Conservation (phyloP, 2,797 vertebrate species). For the Tympanoctomys barrerae region DNA sequence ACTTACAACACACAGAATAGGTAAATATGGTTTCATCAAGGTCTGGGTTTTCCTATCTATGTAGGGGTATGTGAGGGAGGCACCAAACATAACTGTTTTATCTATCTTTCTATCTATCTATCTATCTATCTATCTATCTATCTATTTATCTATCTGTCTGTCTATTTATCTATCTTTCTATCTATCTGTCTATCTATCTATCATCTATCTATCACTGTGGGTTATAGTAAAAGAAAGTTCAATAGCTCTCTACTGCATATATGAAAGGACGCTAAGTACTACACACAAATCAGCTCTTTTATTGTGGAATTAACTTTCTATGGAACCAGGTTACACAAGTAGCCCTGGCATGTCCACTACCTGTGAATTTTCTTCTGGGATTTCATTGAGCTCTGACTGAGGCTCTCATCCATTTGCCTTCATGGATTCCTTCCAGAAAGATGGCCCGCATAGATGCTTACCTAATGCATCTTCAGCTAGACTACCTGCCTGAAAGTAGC, state of each 20-base stretch:
- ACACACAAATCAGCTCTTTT: neutral
- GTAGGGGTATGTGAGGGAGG: fast-evolving
- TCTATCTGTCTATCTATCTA: no score
- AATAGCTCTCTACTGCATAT: neutral
- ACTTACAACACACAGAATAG: neutral
- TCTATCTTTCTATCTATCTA: no score
- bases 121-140: no score
- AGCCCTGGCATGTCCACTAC: neutral
- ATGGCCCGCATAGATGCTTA: neutral
- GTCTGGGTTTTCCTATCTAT: neutral
- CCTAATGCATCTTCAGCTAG: neutral
- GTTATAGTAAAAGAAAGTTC: neutral
- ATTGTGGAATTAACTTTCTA: constrained; percentile 8
- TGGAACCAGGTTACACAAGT: neutral
- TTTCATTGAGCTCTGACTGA: neutral
- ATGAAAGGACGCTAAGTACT: neutral
- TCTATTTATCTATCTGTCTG: no score
- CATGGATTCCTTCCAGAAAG: constrained; percentile 3
- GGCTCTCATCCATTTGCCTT: neutral
- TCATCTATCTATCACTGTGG: neutral
- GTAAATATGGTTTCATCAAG: neutral
- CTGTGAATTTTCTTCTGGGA: neutral
- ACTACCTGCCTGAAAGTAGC: neutral
- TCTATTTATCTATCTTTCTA: no score
- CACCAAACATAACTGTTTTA: neutral